phyloP scores from a whole-genome alignment of 1,140 invertebrate genomes.

The Lordiphosa clarofinis region DNA sequence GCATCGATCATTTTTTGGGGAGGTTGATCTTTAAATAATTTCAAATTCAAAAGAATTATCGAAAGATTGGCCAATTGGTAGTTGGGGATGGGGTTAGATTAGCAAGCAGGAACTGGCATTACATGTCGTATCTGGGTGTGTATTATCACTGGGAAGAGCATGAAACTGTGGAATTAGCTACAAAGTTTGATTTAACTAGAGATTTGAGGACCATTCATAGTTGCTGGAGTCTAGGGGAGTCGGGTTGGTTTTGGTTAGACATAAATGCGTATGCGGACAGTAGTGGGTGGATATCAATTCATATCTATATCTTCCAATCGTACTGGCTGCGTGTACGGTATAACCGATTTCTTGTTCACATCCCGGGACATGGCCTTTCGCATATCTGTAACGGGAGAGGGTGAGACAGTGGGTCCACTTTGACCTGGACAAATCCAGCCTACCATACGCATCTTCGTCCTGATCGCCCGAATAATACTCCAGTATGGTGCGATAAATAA shows the following conservation, averaged over 20 bases:
- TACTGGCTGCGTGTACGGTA: slow-evolving; percentile 96
- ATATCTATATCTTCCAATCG: slow-evolving; percentile 96
- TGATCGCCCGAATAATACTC: slow-evolving; percentile 99
- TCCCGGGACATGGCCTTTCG: slow-evolving; percentile 97
- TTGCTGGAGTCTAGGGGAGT: slow-evolving; percentile 3
- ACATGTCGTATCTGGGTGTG: no score
- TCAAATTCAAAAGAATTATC: slow-evolving; percentile 31
- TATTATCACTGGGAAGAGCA: slow-evolving; percentile 13
- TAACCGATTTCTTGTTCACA: slow-evolving; percentile 94
- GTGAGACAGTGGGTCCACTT: neutral
- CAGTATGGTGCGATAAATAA: slow-evolving; percentile 96
- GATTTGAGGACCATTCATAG: slow-evolving; percentile 8
- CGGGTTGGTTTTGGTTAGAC: slow-evolving; percentile 28
- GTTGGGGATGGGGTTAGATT: slow-evolving; percentile 1
- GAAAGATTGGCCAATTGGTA: slow-evolving; percentile 16
- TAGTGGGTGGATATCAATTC: slow-evolving; percentile 70
- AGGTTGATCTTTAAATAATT: slow-evolving; percentile 26
- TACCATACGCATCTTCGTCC: slow-evolving; percentile 99
- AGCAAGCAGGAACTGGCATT: slow-evolving; percentile 14
- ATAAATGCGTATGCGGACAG: slow-evolving; percentile 62
- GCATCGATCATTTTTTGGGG: slow-evolving; percentile 10
- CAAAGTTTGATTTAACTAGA: slow-evolving; percentile 24
- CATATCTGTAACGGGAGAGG: slow-evolving; percentile 90
- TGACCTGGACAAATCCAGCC: neutral
- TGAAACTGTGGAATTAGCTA: slow-evolving; percentile 33